Conservation (phyloP, 2,113 vertebrate genomes). For the Tor tambroides region DNA sequence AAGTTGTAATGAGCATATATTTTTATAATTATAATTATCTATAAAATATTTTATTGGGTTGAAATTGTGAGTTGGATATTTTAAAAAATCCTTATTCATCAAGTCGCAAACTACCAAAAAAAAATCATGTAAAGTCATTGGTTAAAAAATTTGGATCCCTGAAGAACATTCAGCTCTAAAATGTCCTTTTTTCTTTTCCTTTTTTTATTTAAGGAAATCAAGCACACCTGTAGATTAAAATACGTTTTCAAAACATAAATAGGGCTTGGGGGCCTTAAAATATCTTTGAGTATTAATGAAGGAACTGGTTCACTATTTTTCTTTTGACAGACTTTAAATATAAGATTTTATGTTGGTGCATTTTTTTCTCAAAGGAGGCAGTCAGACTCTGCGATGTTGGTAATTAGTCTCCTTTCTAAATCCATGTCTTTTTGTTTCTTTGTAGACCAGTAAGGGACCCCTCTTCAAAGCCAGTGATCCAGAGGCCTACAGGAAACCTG, state of each 20-base stretch:
- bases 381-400: neutral
- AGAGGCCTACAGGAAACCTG: slow-evolving; percentile 43
- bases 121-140: neutral
- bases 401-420: neutral
- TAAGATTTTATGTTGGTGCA: neutral
- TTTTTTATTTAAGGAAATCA: too few relatives aligned
- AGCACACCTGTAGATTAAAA: too few relatives aligned
- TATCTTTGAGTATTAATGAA: neutral
- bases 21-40: neutral
- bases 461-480: slow-evolving; percentile 35
- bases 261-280: too few relatives aligned
- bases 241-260: too few relatives aligned
- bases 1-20: neutral
- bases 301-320: neutral
- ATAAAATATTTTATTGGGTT: neutral
- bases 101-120: neutral
- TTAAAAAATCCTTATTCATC: neutral
- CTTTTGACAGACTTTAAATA: neutral
- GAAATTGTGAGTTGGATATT: neutral
- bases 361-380: neutral
- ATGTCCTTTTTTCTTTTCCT: too few relatives aligned
- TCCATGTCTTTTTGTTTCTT: neutral
- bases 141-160: neutral
- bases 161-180: too few relatives aligned
- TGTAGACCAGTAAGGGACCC: slow-evolving; percentile 65